Conservation (phyloP, 2,888 invertebrate species). For the Perizoma flavofasciatum region DNA sequence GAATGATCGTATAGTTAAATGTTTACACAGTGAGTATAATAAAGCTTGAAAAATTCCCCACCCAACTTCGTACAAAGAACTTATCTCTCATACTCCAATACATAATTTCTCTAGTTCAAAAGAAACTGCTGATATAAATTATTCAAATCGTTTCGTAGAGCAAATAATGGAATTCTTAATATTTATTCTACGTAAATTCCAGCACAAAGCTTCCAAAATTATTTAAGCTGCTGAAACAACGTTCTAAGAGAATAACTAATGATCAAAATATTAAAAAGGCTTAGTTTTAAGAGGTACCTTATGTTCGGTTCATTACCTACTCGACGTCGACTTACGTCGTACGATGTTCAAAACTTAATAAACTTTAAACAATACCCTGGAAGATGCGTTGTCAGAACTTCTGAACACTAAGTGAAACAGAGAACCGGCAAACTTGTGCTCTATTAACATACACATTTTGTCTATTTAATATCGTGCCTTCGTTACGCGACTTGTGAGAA, state of each 20-base stretch:
- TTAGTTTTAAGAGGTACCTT: conserved; percentile 45
- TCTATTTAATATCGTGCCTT: conserved; percentile 63
- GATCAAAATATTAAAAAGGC: conserved; percentile 47
- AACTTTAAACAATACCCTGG: conserved; percentile 78
- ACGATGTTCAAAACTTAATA: conserved; percentile 76
- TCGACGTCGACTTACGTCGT: conserved; percentile 70
- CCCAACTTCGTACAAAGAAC: conserved; percentile 15
- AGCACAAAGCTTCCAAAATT: conserved; percentile 38
- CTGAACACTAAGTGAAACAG: conserved; percentile 67
- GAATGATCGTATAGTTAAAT: conserved; percentile 8
- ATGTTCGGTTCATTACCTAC: conserved; percentile 63
- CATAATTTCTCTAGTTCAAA: conserved; percentile 30
- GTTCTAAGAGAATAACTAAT: conserved; percentile 43
- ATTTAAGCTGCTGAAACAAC: conserved; percentile 37
- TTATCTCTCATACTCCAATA: conserved; percentile 25
- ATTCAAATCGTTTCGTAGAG: conserved; percentile 36
- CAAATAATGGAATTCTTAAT: conserved; percentile 40
- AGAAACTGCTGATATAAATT: conserved; percentile 38
- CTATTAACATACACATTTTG: conserved; percentile 73
- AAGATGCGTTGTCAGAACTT: conserved; percentile 80
- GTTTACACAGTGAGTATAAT: conserved; percentile 20
- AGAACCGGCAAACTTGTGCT: conserved; percentile 63
- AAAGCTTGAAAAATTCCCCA: conserved; percentile 14
- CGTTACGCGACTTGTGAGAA: conserved; percentile 38
- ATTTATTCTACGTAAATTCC: conserved; percentile 36